These are phyloP conservation scores for Achroia grisella DNA, from an alignment of 1,140 invertebrate genomes.

Conservation along the genomic window DNA sequence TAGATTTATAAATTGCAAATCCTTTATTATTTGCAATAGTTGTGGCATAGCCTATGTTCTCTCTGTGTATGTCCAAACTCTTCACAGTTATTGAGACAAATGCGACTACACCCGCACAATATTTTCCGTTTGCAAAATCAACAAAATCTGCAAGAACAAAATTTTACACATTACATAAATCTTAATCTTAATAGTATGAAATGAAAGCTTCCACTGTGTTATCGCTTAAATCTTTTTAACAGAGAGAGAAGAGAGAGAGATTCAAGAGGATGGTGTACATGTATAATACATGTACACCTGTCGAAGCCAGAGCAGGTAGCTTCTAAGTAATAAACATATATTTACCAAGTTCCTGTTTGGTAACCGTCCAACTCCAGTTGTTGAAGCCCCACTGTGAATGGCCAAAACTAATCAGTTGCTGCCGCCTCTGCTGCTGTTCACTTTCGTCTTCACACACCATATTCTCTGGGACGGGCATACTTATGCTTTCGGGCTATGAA, in stretches of 20 bases:
- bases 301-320: no score
- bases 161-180: no score
- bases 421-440: conserved; percentile 46
- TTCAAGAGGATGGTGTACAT: no score
- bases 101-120: conserved; percentile 54
- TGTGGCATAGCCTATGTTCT: conserved; percentile 68
- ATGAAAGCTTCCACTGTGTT: no score
- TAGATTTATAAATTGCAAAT: conserved; percentile 59
- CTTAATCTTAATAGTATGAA: no score
- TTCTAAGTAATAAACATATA: not conserved
- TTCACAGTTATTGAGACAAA: conserved; percentile 64
- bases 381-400: conserved; percentile 70
- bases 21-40: conserved; percentile 46
- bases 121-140: conserved; percentile 55
- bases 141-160: conserved; percentile 55
- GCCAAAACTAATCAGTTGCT: conserved; percentile 66
- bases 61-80: conserved; percentile 56
- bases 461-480: conserved; percentile 14
- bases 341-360: conserved; percentile 66
- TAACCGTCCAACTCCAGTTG: conserved; percentile 69
- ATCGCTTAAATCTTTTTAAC: no score
- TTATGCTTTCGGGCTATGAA: conserved; percentile 44
- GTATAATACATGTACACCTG: no score
- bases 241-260: no score
- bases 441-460: conserved; percentile 25